Base-by-base conservation (phyloP, 2,888 invertebrate species). In the Encarsia formosa region DNA sequence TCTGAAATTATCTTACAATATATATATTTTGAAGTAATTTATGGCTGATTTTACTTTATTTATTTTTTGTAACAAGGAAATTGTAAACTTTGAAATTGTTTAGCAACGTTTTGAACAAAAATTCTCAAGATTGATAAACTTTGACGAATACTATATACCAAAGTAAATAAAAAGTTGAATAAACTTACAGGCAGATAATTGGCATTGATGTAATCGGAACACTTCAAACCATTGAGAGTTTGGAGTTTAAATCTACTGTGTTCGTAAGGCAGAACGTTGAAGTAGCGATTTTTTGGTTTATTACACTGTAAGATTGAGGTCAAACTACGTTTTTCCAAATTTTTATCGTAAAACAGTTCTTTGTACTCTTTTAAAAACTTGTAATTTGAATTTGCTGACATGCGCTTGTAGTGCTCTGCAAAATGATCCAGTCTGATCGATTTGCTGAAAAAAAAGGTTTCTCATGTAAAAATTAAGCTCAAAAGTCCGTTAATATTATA, bases 301-400 rank as follows among this genome's bases (percentile, higher is more conserved):
- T 99, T 99, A 68, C 90, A 91, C n/a, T 96, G 92, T 63, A 97
- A 78, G 78, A 98, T 96, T 11, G 98, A 95, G 47, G 95, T 95
- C 19, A 88, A 84, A 72, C 91, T 91, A 0, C 91, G 83, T 74
- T 93, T 93, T 66, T 95, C 95, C n/a, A n/a, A n/a, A 43, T 94
- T 81, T 0, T 97, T 98, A 31, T 97, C 90, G 69, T 92, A 90
- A 73, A 96, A 97, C 64, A 99, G 78, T 72, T 96, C 95, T 78
- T 99, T 98, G 77, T 97, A 99, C 76, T 99, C 98, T 76, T 98
- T 98, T 59, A 96, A 95, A 76, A 98, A 99, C 70, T 91, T 81
- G 77, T 93, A 97, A 77, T 97, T 97, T 0, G 94, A 95, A 77
- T 99, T 98, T 31, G 96, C 96, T 11, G 93, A 89, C 96, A 99